A percentile compares a stretch with the other conserved stretches of the same genome.
Evolutionary conservation across 2,888 invertebrate species (phyloP).

Genomic region (Macrosiphum euphorbiae): DNA sequence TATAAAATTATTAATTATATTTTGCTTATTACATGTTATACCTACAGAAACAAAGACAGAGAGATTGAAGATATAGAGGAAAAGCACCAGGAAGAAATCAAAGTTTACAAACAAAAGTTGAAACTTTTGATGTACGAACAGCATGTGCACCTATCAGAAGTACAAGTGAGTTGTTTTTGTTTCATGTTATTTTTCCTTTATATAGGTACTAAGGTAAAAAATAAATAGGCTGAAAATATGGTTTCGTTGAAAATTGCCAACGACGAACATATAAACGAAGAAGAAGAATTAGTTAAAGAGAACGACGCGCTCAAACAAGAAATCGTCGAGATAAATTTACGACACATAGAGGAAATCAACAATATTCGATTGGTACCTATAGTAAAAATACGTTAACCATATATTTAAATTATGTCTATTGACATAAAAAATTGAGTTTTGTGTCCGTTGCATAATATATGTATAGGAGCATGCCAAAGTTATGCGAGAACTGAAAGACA

Average conservation of each 20-base stretch:
- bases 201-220: background rate
- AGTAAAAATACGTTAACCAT: background rate
- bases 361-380: slow-evolving; percentile 76
- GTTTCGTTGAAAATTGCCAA: slow-evolving; percentile 86
- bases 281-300: slow-evolving; percentile 82
- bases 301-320: slow-evolving; percentile 78
- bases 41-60: slow-evolving; percentile 80
- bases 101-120: slow-evolving; percentile 91
- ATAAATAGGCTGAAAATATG: slow-evolving; percentile 79
- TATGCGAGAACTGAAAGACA: slow-evolving; percentile 74
- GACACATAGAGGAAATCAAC: slow-evolving; percentile 81
- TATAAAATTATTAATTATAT: background rate
- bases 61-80: slow-evolving; percentile 91
- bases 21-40: slow-evolving; percentile 64
- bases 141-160: slow-evolving; percentile 85
- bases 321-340: slow-evolving; percentile 79
- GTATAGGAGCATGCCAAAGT: slow-evolving; percentile 72
- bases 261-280: slow-evolving; percentile 84
- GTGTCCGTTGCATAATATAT: slow-evolving; percentile 66
- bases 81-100: slow-evolving; percentile 87
- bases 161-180: slow-evolving; percentile 72
- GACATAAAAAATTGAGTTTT: background rate
- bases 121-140: slow-evolving; percentile 94
- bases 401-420: background rate
- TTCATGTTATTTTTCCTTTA: background rate